Conservation (phyloP, 2,113 vertebrate species). For the Cyprinus carpio region DNA sequence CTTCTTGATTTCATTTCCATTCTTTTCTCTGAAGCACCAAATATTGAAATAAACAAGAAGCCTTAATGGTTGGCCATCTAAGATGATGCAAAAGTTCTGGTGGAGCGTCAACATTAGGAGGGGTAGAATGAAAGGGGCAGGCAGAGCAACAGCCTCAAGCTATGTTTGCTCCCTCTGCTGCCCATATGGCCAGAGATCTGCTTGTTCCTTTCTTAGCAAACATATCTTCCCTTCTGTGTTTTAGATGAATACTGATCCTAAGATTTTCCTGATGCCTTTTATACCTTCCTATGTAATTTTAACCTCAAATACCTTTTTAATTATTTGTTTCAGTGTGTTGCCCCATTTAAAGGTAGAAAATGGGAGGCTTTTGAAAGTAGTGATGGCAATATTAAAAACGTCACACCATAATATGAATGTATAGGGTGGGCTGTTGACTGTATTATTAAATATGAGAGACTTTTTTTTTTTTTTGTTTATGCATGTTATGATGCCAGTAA, state of each 20-base stretch:
- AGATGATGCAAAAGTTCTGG: neutral
- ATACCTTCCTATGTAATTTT: neutral
- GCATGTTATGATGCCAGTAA: constrained; percentile 11
- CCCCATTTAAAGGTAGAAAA: constrained; percentile 3
- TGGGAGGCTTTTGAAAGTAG: neutral
- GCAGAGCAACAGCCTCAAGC: neutral
- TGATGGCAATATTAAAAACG: neutral
- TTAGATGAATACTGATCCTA: neutral
- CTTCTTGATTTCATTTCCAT: constrained; percentile 3
- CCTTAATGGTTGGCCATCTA: neutral
- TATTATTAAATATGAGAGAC: neutral
- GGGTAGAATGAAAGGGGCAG: neutral
- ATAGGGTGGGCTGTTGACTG: neutral
- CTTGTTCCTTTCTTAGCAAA: constrained; percentile 29
- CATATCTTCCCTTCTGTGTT: constrained; percentile 33
- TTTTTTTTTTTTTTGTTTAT: neutral
- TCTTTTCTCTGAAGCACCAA: neutral
- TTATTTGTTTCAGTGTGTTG: neutral
- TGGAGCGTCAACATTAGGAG: neutral
- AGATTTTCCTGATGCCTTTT: neutral
- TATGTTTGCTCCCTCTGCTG: constrained; percentile 46
- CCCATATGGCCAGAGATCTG: constrained; percentile 51
- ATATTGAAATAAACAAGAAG: constrained; percentile 24
- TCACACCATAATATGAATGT: neutral
- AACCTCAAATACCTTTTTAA: neutral